Base-by-base conservation (phyloP, 2,888 invertebrate species). In the Sycophila texana region DNA sequence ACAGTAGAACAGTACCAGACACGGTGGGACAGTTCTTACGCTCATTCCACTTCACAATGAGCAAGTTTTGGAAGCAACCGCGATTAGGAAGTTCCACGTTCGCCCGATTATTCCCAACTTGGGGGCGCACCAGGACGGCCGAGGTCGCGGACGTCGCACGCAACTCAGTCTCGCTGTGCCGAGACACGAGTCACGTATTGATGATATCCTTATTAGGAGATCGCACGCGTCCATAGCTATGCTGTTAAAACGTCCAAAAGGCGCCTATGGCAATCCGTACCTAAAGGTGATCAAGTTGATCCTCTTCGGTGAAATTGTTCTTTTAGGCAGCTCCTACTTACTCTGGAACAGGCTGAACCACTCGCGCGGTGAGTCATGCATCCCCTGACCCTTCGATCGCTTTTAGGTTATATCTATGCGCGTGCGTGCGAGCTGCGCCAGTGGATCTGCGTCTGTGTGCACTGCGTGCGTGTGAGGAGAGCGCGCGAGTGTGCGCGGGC, bases 171-270 rank as follows among this genome's bases (percentile, higher is more conserved):
- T 20, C 63, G 10, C 39, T 16, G 18, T 5, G 20, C 22, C 20
- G 61, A 39, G 39, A 39, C 47, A 10, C 18, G 18, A n/a, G 5
- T 13, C 10, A 26, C 61, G 75, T 70, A 76, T 74, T 79, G 63
- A 88, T 87, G 87, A 89, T 88, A 88, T 88, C 90, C 90, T 88
- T 89, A 87, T 89, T 87, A 87, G 89, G 90, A 85, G 87, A 84
- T 88, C 85, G 73, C 82, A 82, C 71, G 47, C 14, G 60, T 51
- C 66, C 55, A 63, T 13, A 77, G 74, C 72, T 78, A 81, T 81
- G 81, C 73, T 81, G 65, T 30, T 74, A 14, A 81, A 81, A 74
- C 68, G 22, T 10, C 79, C 76, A 20, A 75, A 73, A 30, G 51
- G 4, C 26, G 22, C 5, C 7, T 39, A 14, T 4, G 3, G 47